These are phyloP conservation scores for Serinus canaria DNA, from an alignment of 2,113 vertebrate genomes.

Conservation along the genomic window DNA sequence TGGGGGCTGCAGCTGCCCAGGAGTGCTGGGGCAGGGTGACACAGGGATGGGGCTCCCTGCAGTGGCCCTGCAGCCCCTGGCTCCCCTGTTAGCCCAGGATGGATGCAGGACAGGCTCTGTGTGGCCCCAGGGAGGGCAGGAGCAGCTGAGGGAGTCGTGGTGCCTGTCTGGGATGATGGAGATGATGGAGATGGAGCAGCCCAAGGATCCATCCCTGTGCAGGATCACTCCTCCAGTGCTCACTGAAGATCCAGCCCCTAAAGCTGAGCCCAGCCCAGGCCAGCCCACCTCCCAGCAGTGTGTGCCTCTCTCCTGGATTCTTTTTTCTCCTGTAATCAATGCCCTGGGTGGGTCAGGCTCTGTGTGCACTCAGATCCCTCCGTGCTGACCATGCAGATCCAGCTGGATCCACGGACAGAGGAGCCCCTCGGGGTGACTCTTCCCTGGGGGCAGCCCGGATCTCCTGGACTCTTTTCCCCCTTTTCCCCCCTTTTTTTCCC, in stretches of 20 bases:
- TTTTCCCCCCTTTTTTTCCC: too few relatives aligned
- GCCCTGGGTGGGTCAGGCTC: neutral
- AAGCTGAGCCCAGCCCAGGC: neutral
- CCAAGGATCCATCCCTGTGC: neutral
- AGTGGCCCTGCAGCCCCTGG: neutral
- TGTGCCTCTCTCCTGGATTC: accelerated
- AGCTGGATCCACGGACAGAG: neutral
- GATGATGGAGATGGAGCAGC: neutral
- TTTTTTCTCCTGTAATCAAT: neutral
- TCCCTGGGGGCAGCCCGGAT: neutral
- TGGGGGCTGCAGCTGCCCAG: neutral
- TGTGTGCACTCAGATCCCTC: neutral
- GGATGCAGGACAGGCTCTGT: accelerated
- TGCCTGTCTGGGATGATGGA: accelerated
- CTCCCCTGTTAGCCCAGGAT: neutral
- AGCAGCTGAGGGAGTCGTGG: accelerated
- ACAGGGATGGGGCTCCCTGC: neutral
- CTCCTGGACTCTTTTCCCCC: neutral
- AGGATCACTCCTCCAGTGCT: neutral
- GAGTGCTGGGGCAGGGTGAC: neutral
- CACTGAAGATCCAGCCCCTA: neutral
- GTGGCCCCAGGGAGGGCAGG: neutral
- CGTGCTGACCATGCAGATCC: neutral
- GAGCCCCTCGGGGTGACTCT: neutral
- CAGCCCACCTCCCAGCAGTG: neutral